These are phyloP conservation scores for Eilema griseolum DNA, from an alignment of 2,888 invertebrate genomes.

Conservation along the genomic window DNA sequence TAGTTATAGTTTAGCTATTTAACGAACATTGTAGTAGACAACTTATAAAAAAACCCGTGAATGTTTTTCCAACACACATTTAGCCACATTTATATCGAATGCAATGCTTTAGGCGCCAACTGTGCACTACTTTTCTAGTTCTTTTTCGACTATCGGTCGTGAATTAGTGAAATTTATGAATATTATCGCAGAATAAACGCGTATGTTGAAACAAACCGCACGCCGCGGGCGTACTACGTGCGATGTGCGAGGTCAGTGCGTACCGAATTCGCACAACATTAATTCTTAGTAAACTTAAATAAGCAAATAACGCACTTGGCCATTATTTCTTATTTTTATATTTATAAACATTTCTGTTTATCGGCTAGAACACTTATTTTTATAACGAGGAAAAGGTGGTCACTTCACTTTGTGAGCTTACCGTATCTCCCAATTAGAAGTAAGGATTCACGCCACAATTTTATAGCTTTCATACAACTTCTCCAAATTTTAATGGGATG, in stretches of 20 bases:
- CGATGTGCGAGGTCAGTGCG: slow-evolving; percentile 8
- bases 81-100: neutral
- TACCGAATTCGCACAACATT: neutral
- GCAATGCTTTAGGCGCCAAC: slow-evolving; percentile 3
- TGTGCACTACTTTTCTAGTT: neutral
- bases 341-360: neutral
- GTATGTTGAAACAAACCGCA: slow-evolving; percentile 8
- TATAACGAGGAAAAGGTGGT: neutral
- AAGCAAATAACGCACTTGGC: neutral
- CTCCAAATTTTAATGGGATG: too few relatives aligned
- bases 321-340: neutral
- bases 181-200: neutral
- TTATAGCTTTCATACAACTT: too few relatives aligned
- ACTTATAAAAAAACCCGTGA: neutral
- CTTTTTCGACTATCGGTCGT: neutral
- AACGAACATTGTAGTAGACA: neutral
- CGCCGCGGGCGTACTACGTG: neutral
- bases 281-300: neutral
- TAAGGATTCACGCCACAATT: too few relatives aligned
- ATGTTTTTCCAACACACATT: neutral
- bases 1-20: too few relatives aligned
- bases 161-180: neutral
- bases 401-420: too few relatives aligned
- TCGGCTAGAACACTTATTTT: neutral
- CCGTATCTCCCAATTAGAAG: too few relatives aligned